These are phyloP conservation scores for Oxyteleia sp. DNA, from an alignment of 2,888 invertebrate species.

Conservation along the genomic window DNA sequence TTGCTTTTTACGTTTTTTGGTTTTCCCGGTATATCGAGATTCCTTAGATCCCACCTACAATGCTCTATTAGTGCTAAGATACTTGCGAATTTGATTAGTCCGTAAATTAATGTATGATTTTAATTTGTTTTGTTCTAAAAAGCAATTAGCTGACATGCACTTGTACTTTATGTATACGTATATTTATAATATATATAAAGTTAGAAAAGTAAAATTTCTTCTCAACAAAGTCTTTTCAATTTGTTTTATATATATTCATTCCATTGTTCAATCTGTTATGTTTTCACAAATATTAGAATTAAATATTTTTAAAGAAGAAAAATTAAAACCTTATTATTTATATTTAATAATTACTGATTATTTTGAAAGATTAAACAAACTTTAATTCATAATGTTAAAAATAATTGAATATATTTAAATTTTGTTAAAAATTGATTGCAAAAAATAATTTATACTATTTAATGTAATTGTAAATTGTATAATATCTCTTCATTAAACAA, in stretches of 20 bases:
- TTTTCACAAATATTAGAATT: background rate
- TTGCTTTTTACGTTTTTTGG: conserved; percentile 66
- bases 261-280: no score
- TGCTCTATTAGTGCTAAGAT: conserved; percentile 82
- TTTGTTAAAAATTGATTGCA: no score
- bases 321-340: no score
- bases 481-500: background rate
- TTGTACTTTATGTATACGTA: conserved; percentile 34
- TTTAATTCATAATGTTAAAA: no score
- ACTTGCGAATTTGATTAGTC: conserved; percentile 69
- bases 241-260: background rate
- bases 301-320: background rate
- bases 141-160: conserved; percentile 66
- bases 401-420: no score
- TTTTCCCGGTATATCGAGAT: conserved; percentile 78
- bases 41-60: conserved; percentile 87
- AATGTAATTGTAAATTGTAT: no score
- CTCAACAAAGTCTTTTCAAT: conserved; percentile 42
- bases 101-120: conserved; percentile 57
- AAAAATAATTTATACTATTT: background rate
- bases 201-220: conserved; percentile 8
- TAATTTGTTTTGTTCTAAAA: conserved; percentile 58
- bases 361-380: no score
- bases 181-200: no score
- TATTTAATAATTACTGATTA: no score